phyloP scores from a whole-genome alignment of 2,113 vertebrate species.

The Python bivittatus region DNA sequence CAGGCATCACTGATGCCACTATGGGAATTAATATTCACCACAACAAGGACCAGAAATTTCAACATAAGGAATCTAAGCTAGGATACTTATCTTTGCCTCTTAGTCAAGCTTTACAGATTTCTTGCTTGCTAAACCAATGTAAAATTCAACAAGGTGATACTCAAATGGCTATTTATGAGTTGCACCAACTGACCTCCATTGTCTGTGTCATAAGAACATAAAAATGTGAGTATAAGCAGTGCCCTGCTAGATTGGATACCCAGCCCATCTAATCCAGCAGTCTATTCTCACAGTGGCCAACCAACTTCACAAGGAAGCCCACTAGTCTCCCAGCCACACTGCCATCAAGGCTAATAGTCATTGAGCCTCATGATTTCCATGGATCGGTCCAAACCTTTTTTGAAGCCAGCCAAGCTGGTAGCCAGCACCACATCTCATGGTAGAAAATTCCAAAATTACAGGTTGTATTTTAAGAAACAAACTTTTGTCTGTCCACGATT shows the following conservation, averaged over 20 bases:
- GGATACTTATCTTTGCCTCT: conserved; percentile 89
- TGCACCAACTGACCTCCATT: conserved; percentile 86
- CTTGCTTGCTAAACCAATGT: conserved; percentile 85
- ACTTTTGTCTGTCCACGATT: conserved; percentile 78
- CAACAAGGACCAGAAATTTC: conserved; percentile 95
- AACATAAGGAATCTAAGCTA: conserved; percentile 91
- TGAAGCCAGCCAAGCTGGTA: background rate
- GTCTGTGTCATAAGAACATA: conserved; percentile 69
- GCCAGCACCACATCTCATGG: background rate
- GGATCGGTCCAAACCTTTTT: background rate
- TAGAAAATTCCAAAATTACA: background rate
- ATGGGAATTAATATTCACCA: conserved; percentile 91
- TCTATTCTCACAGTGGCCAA: background rate
- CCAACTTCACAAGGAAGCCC: background rate
- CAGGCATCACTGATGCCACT: background rate
- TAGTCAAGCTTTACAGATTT: conserved; percentile 94
- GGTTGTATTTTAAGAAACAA: no score
- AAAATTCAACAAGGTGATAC: conserved; percentile 87
- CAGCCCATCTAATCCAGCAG: background rate
- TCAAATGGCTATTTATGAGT: conserved; percentile 91
- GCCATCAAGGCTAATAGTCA: background rate
- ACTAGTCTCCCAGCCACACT: background rate
- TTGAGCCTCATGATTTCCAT: no score
- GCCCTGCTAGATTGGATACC: no score
- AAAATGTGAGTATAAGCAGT: no score